Base-by-base conservation (phyloP, 2,113 vertebrate species). In the Lamprotornis superbus region DNA sequence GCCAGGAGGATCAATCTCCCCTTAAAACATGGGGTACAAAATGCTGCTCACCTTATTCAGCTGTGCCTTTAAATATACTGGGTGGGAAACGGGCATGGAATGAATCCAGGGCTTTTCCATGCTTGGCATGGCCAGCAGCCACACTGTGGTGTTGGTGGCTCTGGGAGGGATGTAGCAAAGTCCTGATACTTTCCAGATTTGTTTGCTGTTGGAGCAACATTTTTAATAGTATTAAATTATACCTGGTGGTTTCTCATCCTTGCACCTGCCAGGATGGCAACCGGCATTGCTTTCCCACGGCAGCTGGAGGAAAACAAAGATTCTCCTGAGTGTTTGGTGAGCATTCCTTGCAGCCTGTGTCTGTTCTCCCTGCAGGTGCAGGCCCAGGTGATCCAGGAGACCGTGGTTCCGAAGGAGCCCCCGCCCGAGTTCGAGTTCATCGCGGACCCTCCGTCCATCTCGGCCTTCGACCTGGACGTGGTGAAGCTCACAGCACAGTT, bases 401-500 rank as follows among this genome's bases (percentile, higher is more conserved):
- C 98, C 0, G 97, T 99, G 1, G 95, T 99, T 15, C 99, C 99
- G 0, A 99, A 99, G 96, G 99, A 99, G 83, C 99, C 99, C 1
- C 99, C 99, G 17, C 98, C 99, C 0, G 99, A 99, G 96, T 99
- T 98, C 7, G 99, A 99, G 97, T 99, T 99, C 97, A 99, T 99
- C 15, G 99, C 99, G 0, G 99, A 99, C 88, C 99, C 99, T 25
- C 99, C 99, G 2, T 99, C 99, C 8, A 99, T 99, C 96, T 99
- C 99, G 0, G 99, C 99, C 67, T 99, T 99, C 5, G 99, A 99
- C 96, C 97, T 99, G 95, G 99, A 99, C 3, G 99, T 99, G 80
- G 99, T 99, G 75, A 99, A 99, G 95, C 98, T 99, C 71, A 99
- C 99, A 0, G 99, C 99, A 2, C 99, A 99, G 98, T 99, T 99